Evolutionary conservation across 2,888 invertebrate species (phyloP).

Genomic region (Meliscaeva auricollis): DNA sequence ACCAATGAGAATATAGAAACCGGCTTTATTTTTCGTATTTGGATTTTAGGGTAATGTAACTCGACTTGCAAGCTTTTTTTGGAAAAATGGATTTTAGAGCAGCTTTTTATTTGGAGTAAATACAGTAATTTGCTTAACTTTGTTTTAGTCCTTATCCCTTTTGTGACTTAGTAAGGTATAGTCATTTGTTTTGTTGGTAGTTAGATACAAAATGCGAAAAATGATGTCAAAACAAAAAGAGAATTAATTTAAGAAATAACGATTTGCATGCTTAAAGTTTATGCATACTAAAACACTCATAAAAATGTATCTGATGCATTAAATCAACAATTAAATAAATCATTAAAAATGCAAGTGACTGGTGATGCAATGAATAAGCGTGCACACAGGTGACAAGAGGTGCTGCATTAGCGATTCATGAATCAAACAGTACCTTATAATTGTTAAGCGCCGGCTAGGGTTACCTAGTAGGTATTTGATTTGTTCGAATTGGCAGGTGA

Average conservation of each 20-base stretch:
- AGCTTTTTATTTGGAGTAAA: no score
- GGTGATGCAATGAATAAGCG: neutral
- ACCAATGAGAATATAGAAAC: no score
- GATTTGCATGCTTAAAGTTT: neutral
- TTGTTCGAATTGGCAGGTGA: no score
- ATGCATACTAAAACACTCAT: neutral
- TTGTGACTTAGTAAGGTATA: no score
- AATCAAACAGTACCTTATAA: constrained; percentile 1
- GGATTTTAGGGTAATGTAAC: no score
- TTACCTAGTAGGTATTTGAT: neutral
- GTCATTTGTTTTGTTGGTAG: no score
- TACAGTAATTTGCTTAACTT: no score
- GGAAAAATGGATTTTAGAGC: no score
- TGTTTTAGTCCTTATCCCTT: no score
- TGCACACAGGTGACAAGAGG: neutral
- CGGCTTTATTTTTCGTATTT: no score
- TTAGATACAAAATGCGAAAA: neutral
- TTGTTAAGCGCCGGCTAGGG: no score
- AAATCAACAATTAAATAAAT: neutral
- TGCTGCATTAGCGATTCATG: neutral
- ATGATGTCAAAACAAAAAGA: neutral
- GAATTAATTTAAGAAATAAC: neutral
- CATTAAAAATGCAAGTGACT: neutral
- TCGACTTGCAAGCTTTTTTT: no score
- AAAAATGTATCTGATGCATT: neutral